Evolutionary conservation across 2,888 invertebrate genomes (phyloP), one percentile per base, ranked within the genome.

Genomic region (Eutolmus rufibarbis): DNA sequence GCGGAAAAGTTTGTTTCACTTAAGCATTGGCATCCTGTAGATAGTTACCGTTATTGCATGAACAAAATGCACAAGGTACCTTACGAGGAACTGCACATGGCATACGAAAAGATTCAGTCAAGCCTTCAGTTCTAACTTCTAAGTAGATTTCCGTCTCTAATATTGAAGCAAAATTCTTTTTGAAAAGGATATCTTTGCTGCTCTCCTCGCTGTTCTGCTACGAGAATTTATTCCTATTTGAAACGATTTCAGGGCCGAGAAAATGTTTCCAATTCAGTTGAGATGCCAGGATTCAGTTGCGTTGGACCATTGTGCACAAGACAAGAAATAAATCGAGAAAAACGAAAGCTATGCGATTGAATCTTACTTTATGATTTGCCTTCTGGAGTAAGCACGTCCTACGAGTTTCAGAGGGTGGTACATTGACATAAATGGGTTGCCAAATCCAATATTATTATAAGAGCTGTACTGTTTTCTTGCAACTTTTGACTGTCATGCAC

Each of bases 281-380:
- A 28, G 23, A 46, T 79, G n/a, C 28, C 28, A 14, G 79, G 16
- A 46, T 79, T 31, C 46, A 79, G 28, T 23, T 28, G 66, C 19
- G 8, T 23, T 66, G 23, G 28, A 28, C 28, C 51, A 79, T 79
- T 79, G 56, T 51, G 51, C 56, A 79, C 9, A n/a, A n/a, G 51
- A 31, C 51, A 79, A 46, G 16, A 79, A 79, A 79, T n/a, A 23
- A 1, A 28, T 9, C 9, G 9, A 66, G 51, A 66, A 66, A 66
- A 23, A 19, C 28, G 46, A 46, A 51, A 56, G 43, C 79, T 31
- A 79, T 79, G 14, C 40, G 23, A 78, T 5, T 8, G 79, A 79
- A 31, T 51, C 46, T n/a, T 79, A 79, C 79, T 79, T 79, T 79
- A 79, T 79, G 79, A 79, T 79, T 79, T 79, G 79, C 51, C 79